Evolutionary conservation across 2,113 vertebrate genomes (phyloP).

Genomic region (Pangasianodon hypophthalmus): DNA sequence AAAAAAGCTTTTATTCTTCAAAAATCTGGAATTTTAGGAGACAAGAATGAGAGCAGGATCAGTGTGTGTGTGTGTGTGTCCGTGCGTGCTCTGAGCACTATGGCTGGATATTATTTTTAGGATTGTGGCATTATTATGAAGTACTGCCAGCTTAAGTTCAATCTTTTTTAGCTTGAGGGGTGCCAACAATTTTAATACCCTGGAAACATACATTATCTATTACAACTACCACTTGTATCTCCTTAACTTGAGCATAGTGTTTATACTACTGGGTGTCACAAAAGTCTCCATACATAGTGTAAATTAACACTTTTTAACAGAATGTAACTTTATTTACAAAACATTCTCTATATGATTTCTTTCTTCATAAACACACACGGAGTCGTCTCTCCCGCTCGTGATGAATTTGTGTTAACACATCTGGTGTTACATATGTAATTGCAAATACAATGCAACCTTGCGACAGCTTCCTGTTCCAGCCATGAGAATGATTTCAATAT

Average conservation of each 20-base stretch:
- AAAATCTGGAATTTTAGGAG: background rate
- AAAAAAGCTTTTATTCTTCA: slow-evolving; percentile 19
- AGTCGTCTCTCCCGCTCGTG: too few species aligned
- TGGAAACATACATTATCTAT: background rate
- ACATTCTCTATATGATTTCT: too few species aligned
- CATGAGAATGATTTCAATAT: too few species aligned
- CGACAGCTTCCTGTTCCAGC: too few species aligned
- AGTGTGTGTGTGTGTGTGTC: background rate
- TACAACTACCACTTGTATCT: background rate
- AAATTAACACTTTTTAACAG: too few species aligned
- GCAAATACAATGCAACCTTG: too few species aligned
- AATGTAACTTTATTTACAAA: too few species aligned
- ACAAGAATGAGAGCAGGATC: slow-evolving; percentile 1
- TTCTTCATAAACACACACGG: too few species aligned
- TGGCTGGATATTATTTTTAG: background rate
- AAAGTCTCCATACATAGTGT: too few species aligned
- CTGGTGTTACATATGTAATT: too few species aligned
- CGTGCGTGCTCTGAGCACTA: background rate
- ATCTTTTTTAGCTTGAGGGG: background rate
- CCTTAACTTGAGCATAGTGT: background rate
- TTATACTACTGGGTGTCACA: background rate
- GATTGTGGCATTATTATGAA: background rate
- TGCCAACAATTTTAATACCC: background rate
- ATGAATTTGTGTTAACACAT: too few species aligned
- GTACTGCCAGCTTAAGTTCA: background rate